phyloP scores from a whole-genome alignment of 2,888 invertebrate species.

The Drosophila villosipedis region DNA sequence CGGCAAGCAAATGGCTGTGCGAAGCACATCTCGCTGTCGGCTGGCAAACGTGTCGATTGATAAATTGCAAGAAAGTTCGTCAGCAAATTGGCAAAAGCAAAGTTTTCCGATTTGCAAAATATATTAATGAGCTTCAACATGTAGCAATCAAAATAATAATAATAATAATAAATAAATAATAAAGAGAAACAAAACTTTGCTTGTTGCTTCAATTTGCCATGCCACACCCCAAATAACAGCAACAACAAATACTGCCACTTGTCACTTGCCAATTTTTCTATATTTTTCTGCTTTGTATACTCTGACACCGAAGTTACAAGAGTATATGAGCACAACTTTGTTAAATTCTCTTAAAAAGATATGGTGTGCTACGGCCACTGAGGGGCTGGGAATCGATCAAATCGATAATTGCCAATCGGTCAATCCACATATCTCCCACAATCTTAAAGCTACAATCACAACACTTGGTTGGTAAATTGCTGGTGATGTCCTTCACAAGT shows the following conservation, averaged over 20 bases:
- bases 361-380: neutral
- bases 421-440: neutral
- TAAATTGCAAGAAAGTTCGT: constrained; percentile 18
- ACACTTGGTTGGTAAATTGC: neutral
- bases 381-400: neutral
- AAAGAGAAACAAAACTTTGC: constrained; percentile 15
- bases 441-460: neutral
- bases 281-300: neutral
- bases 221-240: neutral
- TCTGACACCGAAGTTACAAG: neutral
- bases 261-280: constrained; percentile 17
- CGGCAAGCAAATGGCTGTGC: constrained; percentile 8
- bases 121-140: constrained; percentile 62
- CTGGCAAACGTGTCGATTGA: constrained; percentile 15
- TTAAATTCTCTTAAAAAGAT: neutral
- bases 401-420: neutral
- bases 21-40: neutral
- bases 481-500: neutral
- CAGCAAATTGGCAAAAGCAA: constrained; percentile 6
- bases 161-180: constrained; percentile 1
- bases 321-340: neutral
- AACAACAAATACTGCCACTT: constrained; percentile 10
- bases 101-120: constrained; percentile 38
- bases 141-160: constrained; percentile 30
- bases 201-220: constrained; percentile 1